Evolutionary conservation across 2,113 vertebrate genomes (phyloP), one percentile per base, ranked within the genome.

Genomic region (Synchiropus splendidus): DNA sequence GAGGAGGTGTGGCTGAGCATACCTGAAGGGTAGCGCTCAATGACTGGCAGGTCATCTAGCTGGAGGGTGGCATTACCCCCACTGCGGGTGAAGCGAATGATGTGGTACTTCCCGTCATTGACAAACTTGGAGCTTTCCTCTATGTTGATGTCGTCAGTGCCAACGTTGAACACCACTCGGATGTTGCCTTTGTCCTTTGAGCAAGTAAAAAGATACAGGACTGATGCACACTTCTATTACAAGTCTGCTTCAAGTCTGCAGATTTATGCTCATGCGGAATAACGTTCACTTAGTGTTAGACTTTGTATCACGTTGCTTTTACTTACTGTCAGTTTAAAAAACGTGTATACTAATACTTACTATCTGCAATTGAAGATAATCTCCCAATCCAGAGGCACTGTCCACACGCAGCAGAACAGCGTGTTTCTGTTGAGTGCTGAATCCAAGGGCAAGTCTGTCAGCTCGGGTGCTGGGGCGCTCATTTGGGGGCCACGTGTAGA

Each of bases 131-230:
- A 89, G 71, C 91, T 90, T 69, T 98, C 94, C 73, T 97, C 94
- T n/a, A 98, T 98, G 80, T 93, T 87, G 72, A 98, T 98, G 87
- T 98, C 95, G 55, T 98, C 93, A 9, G 95, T 98, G 72, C 95
- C 95, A 44, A 98, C 95, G 67, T 98, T 98, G 81, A 98, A 98
- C 69, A 98, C 95, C 72, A 98, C 94, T 80, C 89, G 89, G 68
- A 98, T 92, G 85, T 97, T 98, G 60, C 94, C 95, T 67, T 95
- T 94, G 76, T 98, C 93, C 92, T 27, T 27, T 97, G 71, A 13
- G 37, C 34, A 45, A 9, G 36, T 36, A 5, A 36, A 37, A 46
- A 54, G 30, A 42, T 13, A 16, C 10, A 16, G 1, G 10, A 15
- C n/a, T 21, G 5, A 9, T 16, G 12, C 9, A 18, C 39, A 5